These are phyloP conservation scores for Zaprionus tsacasi DNA, from an alignment of 1,140 invertebrate genomes.

Conservation along the genomic window DNA sequence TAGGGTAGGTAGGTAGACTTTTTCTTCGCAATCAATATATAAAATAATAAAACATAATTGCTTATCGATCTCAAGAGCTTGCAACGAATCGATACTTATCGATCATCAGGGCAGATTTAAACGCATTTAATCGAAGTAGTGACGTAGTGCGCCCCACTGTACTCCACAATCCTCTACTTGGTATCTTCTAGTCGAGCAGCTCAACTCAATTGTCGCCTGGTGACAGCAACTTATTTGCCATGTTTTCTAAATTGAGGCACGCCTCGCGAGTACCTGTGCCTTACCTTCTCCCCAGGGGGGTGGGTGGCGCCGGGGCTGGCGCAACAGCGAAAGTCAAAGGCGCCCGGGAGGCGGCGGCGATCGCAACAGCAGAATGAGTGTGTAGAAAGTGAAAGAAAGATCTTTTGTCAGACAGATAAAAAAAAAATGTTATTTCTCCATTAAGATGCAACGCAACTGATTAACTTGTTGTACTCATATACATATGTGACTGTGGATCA, in stretches of 20 bases:
- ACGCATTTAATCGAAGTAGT: no score
- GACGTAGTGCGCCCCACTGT: no score
- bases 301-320: neutral
- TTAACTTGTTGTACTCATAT: neutral
- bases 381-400: constrained; percentile 59
- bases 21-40: neutral
- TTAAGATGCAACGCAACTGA: constrained; percentile 19
- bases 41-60: no score
- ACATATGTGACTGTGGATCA: neutral
- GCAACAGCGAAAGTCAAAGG: constrained; percentile 48
- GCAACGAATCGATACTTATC: no score
- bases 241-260: constrained; percentile 38
- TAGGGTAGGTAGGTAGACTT: neutral
- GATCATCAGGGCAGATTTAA: no score
- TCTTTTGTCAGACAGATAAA: constrained; percentile 4
- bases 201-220: neutral
- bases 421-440: neutral
- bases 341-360: constrained; percentile 3
- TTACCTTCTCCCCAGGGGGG: constrained; percentile 18
- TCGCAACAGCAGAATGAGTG: constrained; percentile 43
- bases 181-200: neutral
- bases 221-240: constrained; percentile 40
- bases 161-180: neutral
- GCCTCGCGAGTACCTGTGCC: constrained; percentile 13
- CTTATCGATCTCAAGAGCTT: no score